Conservation (phyloP, 2,888 invertebrate genomes). For the Agapetus fuscipes region DNA sequence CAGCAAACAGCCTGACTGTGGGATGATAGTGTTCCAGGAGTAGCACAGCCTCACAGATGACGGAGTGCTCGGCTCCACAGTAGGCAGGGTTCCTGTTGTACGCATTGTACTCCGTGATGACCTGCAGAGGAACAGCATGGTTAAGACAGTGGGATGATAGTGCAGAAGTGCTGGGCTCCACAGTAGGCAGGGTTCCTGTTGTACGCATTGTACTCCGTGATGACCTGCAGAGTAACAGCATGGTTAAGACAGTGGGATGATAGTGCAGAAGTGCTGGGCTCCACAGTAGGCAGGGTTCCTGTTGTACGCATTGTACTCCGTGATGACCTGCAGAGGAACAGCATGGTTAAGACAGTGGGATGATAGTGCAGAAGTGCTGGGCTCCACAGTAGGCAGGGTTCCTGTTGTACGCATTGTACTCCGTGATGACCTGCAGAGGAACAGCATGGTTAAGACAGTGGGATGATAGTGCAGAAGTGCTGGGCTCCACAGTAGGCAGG, state of each 20-base stretch:
- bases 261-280: slow-evolving; percentile 67
- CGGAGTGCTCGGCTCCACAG: slow-evolving; percentile 64
- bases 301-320: slow-evolving; percentile 54
- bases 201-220: slow-evolving; percentile 53
- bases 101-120: slow-evolving; percentile 52
- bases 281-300: slow-evolving; percentile 83
- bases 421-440: slow-evolving; percentile 30
- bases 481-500: slow-evolving; percentile 77
- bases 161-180: slow-evolving; percentile 67
- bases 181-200: slow-evolving; percentile 79
- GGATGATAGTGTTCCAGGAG: slow-evolving; percentile 82
- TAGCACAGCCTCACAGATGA: slow-evolving; percentile 64
- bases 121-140: slow-evolving; percentile 27
- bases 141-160: slow-evolving; percentile 90
- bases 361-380: slow-evolving; percentile 72
- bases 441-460: too few relatives aligned
- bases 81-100: slow-evolving; percentile 74
- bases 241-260: slow-evolving; percentile 91
- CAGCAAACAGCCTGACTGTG: slow-evolving; percentile 80
- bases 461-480: slow-evolving; percentile 80
- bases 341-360: slow-evolving; percentile 87
- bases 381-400: slow-evolving; percentile 84
- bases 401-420: slow-evolving; percentile 60
- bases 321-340: slow-evolving; percentile 29
- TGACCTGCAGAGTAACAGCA: slow-evolving; percentile 28